Conservation (phyloP, 2,888 invertebrate species). For the Nymphalis urticae region DNA sequence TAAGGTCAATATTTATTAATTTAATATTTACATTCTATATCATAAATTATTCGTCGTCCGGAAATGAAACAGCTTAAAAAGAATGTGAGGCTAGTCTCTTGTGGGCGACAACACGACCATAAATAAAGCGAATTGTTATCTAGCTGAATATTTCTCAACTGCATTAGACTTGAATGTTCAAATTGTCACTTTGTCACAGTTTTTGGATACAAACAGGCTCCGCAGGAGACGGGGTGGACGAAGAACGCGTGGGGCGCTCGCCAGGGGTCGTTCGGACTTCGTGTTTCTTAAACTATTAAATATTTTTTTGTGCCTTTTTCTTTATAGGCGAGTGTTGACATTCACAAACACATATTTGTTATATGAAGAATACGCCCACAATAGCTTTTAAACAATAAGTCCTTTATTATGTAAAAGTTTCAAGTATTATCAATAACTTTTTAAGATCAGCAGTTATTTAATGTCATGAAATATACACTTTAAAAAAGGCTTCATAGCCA, state of each 20-base stretch:
- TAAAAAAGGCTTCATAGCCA: too few relatives aligned
- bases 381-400: not conserved
- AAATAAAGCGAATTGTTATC: constrained; percentile 72
- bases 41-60: constrained; percentile 46
- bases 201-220: constrained; percentile 53
- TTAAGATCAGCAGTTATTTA: too few relatives aligned
- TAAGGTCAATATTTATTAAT: not conserved
- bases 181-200: constrained; percentile 76
- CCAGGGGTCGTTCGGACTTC: constrained; percentile 40
- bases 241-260: constrained; percentile 52
- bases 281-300: constrained; percentile 41
- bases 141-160: constrained; percentile 74
- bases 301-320: constrained; percentile 37
- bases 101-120: constrained; percentile 67
- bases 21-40: not conserved
- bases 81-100: constrained; percentile 59
- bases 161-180: constrained; percentile 76
- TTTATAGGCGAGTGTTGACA: constrained; percentile 43
- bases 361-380: not conserved
- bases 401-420: not conserved
- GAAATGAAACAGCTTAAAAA: constrained; percentile 74
- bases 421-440: not conserved
- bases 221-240: constrained; percentile 53
- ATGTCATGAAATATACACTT: too few relatives aligned
- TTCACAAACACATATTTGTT: constrained; percentile 18